Percentiles rank a stretch among this genome's conserved stretches.
Evolutionary conservation across 2,888 invertebrate genomes (phyloP).

Genomic region (Myathropa florea): DNA sequence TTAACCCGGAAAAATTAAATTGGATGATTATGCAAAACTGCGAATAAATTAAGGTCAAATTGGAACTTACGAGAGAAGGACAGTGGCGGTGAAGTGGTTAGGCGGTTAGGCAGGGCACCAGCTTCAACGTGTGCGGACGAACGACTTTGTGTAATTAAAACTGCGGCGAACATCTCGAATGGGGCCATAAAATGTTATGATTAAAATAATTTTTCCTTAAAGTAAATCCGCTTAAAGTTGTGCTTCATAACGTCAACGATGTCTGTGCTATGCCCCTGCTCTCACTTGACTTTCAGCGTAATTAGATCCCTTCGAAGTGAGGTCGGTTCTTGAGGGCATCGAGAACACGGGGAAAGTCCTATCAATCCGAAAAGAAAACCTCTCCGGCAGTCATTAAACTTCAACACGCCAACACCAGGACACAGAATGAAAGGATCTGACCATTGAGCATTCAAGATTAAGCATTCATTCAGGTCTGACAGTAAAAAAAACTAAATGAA

Average conservation of each 20-base stretch:
- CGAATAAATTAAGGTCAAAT: slow-evolving; percentile 58
- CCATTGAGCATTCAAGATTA: not conserved
- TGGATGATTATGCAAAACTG: slow-evolving; percentile 65
- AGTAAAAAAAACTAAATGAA: not conserved
- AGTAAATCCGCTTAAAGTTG: slow-evolving; percentile 16
- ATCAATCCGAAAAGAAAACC: not conserved
- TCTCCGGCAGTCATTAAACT: slow-evolving; percentile 3
- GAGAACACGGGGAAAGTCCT: too few relatives aligned
- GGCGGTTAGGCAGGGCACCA: not conserved
- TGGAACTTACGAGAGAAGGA: not conserved
- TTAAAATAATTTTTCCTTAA: slow-evolving; percentile 37
- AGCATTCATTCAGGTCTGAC: not conserved
- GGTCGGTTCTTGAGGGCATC: not conserved
- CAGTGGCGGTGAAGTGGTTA: slow-evolving; percentile 11
- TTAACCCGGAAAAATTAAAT: slow-evolving; percentile 67
- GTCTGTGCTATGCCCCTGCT: not conserved
- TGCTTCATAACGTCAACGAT: not conserved
- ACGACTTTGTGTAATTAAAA: slow-evolving; percentile 64
- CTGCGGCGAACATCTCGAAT: slow-evolving; percentile 57
- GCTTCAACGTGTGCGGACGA: slow-evolving; percentile 13
- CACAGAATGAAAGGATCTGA: not conserved
- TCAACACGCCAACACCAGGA: not conserved
- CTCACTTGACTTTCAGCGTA: not conserved
- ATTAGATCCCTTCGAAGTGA: not conserved
- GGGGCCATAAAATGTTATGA: slow-evolving; percentile 51